Conservation (phyloP, 1,140 invertebrate genomes). For the Daktulosphaira vitifoliae region DNA sequence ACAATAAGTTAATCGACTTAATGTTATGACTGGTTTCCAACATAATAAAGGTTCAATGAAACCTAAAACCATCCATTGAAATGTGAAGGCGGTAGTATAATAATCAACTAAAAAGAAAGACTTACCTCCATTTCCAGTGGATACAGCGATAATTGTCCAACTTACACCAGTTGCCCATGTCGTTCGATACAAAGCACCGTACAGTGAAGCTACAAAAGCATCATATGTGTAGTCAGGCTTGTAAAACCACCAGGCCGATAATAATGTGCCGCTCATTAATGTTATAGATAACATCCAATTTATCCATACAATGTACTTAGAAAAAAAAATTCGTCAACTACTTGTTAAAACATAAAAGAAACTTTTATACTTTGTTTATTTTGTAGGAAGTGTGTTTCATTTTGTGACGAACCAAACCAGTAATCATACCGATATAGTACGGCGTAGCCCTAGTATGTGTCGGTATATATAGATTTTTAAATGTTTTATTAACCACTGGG, state of each 20-base stretch:
- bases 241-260: slow-evolving; percentile 54
- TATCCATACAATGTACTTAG: slow-evolving; percentile 48
- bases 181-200: slow-evolving; percentile 55
- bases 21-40: slow-evolving; percentile 54
- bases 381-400: slow-evolving; percentile 51
- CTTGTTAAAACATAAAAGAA: no score
- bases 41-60: slow-evolving; percentile 52
- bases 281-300: slow-evolving; percentile 51
- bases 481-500: slow-evolving; percentile 15
- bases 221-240: slow-evolving; percentile 48
- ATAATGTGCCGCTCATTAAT: slow-evolving; percentile 50
- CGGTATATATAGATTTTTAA: slow-evolving; percentile 52
- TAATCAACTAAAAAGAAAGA: no score
- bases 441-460: slow-evolving; percentile 60
- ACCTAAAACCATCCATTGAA: slow-evolving; percentile 43
- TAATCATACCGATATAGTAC: slow-evolving; percentile 56
- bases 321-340: slow-evolving; percentile 13
- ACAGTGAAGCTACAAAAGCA: slow-evolving; percentile 53
- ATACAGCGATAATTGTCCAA: slow-evolving; percentile 62
- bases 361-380: slow-evolving; percentile 41
- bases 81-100: no score
- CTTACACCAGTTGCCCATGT: slow-evolving; percentile 57
- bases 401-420: slow-evolving; percentile 53
- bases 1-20: slow-evolving; percentile 59
- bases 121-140: slow-evolving; percentile 59